Evolutionary conservation across 2,888 invertebrate genomes (phyloP).

Genomic region (Conistra vaccinii): DNA sequence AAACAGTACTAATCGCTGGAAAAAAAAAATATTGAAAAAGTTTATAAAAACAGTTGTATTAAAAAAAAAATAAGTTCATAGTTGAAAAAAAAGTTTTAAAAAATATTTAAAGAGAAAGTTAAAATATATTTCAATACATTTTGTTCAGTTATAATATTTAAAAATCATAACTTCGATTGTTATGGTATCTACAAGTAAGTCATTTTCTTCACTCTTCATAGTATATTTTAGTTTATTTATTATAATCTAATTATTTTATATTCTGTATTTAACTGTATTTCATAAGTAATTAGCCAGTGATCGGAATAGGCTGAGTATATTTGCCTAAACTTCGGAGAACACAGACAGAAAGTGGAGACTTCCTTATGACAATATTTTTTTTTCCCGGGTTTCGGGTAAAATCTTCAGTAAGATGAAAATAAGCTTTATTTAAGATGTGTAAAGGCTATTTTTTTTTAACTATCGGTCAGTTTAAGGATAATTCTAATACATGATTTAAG

Average conservation of each 20-base stretch:
- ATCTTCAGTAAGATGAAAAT: too few species aligned
- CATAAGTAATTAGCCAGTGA: too few species aligned
- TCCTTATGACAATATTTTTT: too few species aligned
- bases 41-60: not conserved
- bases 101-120: not conserved
- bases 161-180: conserved; percentile 22
- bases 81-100: not conserved
- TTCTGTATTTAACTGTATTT: not conserved
- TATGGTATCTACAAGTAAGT: conserved; percentile 46
- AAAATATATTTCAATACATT: not conserved
- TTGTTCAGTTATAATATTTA: conserved; percentile 20
- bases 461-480: too few species aligned
- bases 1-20: not conserved
- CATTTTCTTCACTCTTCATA: conserved; percentile 27
- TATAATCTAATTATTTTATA: conserved; percentile 1
- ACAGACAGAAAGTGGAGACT: too few species aligned
- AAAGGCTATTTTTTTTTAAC: too few species aligned
- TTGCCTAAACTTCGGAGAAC: too few species aligned
- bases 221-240: conserved; percentile 14
- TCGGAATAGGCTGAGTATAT: too few species aligned
- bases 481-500: too few species aligned
- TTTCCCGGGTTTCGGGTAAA: too few species aligned
- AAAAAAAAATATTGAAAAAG: not conserved
- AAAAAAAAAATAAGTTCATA: not conserved
- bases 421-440: too few species aligned